A percentile compares a stretch with the other conserved stretches of the same genome.
phyloP scores from a whole-genome alignment of 2,888 invertebrate species.

The Norana najaformis region DNA sequence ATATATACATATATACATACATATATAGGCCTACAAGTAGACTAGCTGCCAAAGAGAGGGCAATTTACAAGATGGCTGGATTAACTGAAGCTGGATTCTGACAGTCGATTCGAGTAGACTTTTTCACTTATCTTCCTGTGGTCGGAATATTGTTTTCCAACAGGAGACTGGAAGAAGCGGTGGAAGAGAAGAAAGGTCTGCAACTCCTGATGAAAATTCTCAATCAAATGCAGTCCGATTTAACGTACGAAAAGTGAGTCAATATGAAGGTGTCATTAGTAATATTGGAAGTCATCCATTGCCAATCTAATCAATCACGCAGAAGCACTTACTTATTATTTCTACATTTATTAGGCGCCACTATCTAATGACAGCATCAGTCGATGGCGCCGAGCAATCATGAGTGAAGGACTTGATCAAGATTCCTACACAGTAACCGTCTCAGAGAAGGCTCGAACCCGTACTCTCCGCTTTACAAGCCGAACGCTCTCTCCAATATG shows the following conservation, averaged over 20 bases:
- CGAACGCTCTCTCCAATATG: too few relatives aligned
- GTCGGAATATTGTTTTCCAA: not conserved
- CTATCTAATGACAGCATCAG: too few relatives aligned
- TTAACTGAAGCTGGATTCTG: not conserved
- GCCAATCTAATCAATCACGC: too few relatives aligned
- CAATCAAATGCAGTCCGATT: slow-evolving; percentile 42
- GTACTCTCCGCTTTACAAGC: too few relatives aligned
- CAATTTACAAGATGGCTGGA: not conserved
- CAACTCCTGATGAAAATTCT: slow-evolving; percentile 41
- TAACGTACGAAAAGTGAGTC: slow-evolving; percentile 42
- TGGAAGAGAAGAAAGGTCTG: slow-evolving; percentile 43
- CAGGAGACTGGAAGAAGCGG: not conserved
- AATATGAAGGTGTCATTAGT: not conserved
- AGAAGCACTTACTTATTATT: too few relatives aligned
- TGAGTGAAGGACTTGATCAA: too few relatives aligned
- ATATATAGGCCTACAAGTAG: not conserved
- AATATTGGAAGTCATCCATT: too few relatives aligned
- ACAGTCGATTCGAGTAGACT: not conserved
- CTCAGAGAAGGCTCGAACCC: too few relatives aligned
- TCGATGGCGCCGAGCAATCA: too few relatives aligned
- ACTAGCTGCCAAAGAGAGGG: not conserved
- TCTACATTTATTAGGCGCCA: too few relatives aligned
- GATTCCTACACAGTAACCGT: too few relatives aligned
- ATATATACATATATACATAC: slow-evolving; percentile 4
- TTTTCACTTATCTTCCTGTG: not conserved